Base-by-base conservation (phyloP, 2,113 vertebrate genomes). In the Gulo gulo region DNA sequence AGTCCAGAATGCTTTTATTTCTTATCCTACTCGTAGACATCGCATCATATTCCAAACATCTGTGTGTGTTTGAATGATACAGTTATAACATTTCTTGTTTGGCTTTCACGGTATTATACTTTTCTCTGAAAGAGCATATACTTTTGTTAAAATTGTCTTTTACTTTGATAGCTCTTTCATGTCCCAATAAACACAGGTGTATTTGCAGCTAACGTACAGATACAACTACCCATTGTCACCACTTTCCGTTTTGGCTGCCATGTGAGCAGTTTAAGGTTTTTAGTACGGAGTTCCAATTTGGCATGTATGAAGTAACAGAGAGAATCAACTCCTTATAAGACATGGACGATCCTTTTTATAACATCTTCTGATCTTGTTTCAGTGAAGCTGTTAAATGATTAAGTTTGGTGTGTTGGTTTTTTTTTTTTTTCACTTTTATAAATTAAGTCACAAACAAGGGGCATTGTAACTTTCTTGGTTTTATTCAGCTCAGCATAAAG, bases 311-410 rank as follows among this genome's bases (percentile, higher is more conserved):
- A 96, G 97, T 71, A 86, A 89, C 95, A 78, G 96, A 86, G 87
- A 94, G 95, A 98, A 98, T 97, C 86, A 83, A 97, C 98, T 98
- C 98, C 98, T 98, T 96, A 61, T 81, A 96, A 98, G 97, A 98
- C 96, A 76, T 7, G 85, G 93, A 73, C 95, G 95, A 97, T 94
- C 97, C 88, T 98, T 98, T 98, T 98, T 91, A 94, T 98, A 98
- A 96, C 81, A 95, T 98, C 96, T 97, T 98, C 95, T 98, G 91
- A 86, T 98, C 63, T 93, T 98, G 98, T 98, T 98, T 98, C 98
- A 97, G 97, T 97, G 98, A 98, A 85, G 97, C 97, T 97, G 95
- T 98, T 98, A 98, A 98, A 98, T 97, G 97, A 98, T 97, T 98
- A 98, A 97, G 92, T 18, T 52, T 50, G 47, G 47, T 50, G 13